These are phyloP conservation scores for Dendrocopos noguchii DNA, from an alignment of 2,113 vertebrate species.

Conservation along the genomic window DNA sequence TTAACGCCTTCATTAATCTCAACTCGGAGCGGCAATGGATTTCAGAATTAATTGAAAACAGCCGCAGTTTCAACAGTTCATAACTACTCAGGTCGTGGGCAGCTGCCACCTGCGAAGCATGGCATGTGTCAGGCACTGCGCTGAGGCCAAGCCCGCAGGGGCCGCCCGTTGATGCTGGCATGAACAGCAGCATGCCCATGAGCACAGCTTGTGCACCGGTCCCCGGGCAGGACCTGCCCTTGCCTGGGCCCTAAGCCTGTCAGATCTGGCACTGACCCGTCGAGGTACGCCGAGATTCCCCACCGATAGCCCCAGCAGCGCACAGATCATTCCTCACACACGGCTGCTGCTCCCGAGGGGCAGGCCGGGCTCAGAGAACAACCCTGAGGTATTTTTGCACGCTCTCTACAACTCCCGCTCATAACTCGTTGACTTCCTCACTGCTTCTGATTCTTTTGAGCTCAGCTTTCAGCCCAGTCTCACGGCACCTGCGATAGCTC, in stretches of 20 bases:
- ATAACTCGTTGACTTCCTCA: neutral
- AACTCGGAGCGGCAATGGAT: neutral
- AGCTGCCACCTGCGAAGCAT: neutral
- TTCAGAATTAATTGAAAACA: neutral
- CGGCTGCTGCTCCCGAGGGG: neutral
- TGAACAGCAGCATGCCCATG: neutral
- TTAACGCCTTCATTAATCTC: neutral
- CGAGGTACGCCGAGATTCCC: too few species aligned
- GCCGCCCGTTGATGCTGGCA: fast-evolving
- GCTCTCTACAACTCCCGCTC: neutral
- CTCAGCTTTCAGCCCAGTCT: neutral
- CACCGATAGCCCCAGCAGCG: fast-evolving
- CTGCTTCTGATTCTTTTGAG: neutral
- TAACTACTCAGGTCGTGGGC: neutral
- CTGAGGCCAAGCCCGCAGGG: fast-evolving
- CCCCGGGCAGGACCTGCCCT: neutral
- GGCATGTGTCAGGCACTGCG: neutral
- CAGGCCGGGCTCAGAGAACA: too few species aligned
- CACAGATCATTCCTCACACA: neutral
- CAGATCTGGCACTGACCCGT: too few species aligned
- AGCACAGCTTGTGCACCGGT: fast-evolving
- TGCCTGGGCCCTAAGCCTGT: too few species aligned
- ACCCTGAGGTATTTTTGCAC: neutral
- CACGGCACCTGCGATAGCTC: neutral
- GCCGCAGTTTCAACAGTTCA: neutral